Evolutionary conservation across 2,113 vertebrate genomes (phyloP).

Genomic region (Ceyx cyanopectus): DNA sequence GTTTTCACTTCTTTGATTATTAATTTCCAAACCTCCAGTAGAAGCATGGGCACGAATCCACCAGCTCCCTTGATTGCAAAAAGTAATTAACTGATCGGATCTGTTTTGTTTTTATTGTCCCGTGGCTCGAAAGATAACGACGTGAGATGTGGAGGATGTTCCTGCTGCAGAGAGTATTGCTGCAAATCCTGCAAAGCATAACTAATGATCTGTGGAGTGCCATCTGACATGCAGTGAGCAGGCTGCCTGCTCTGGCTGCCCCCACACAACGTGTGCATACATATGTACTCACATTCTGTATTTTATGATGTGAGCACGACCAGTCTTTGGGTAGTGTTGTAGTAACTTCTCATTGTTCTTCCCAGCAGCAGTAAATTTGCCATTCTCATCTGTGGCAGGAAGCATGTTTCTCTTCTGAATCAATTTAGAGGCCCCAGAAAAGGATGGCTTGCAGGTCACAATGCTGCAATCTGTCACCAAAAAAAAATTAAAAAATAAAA

Average conservation of each 20-base stretch:
- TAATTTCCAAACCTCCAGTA: background rate
- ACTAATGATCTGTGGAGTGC: background rate
- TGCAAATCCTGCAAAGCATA: background rate
- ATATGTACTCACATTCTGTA: background rate
- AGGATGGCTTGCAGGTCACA: background rate
- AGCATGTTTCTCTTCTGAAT: background rate
- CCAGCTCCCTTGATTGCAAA: background rate
- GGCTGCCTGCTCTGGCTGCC: background rate
- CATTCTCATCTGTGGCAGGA: background rate
- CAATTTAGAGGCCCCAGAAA: background rate
- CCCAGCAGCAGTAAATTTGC: background rate
- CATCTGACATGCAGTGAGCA: background rate
- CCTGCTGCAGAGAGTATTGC: background rate
- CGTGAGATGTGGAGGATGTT: background rate
- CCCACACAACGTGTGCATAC: background rate
- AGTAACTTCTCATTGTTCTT: background rate
- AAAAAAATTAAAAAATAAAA: background rate
- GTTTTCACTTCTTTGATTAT: background rate
- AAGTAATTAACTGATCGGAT: background rate
- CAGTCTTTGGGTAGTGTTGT: background rate
- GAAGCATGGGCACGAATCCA: background rate
- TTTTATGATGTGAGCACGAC: background rate
- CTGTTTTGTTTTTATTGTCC: background rate
- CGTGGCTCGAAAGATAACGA: background rate
- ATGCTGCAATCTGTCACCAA: background rate